Evolutionary conservation across 1,140 invertebrate genomes (phyloP), one percentile per base, ranked within the genome.

Genomic region (Sycophila sp.): DNA sequence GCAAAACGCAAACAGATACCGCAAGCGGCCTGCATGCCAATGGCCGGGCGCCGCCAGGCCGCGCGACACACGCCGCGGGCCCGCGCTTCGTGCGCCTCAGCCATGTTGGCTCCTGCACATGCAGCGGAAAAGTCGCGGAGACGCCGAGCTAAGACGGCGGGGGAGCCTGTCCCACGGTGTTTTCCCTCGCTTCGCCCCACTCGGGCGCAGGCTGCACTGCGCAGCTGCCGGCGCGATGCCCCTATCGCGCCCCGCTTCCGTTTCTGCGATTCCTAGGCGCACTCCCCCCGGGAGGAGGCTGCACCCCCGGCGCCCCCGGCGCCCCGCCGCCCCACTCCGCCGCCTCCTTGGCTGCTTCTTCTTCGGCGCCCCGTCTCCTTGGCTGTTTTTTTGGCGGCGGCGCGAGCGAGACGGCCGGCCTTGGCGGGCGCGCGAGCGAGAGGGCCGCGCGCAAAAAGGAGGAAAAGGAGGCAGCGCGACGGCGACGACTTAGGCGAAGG

Each of bases 1-100:
- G 84, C 82, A 84, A 85, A 85, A 85, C 78, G 83, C 83, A 85
- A 85, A 85, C 83, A 85, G n/a, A 85, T 78, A 78, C 40, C 15
- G 49, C 15, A 83, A 79, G 42, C 69, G 73, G 85, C 85, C 81
- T 86, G 78, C 84, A 85, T 86, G 71, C 83, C 80, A 85, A 85
- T 85, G 77, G 76, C 56, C 78, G 69, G 79, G 83, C 81, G 80
- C n/a, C n/a, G n/a, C n/a, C n/a, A n/a, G n/a, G n/a, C n/a, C n/a
- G n/a, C n/a, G n/a, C n/a, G n/a, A n/a, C n/a, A n/a, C n/a, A n/a
- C n/a, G n/a, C n/a, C n/a, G n/a, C n/a, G n/a, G n/a, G n/a, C n/a
- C n/a, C n/a, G n/a, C n/a, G n/a, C n/a, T n/a, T n/a, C n/a, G n/a
- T n/a, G n/a, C n/a, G n/a, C n/a, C n/a, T n/a, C n/a, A n/a, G n/a